Conservation (phyloP, 2,888 invertebrate genomes). For the Hyposoter didymator region DNA sequence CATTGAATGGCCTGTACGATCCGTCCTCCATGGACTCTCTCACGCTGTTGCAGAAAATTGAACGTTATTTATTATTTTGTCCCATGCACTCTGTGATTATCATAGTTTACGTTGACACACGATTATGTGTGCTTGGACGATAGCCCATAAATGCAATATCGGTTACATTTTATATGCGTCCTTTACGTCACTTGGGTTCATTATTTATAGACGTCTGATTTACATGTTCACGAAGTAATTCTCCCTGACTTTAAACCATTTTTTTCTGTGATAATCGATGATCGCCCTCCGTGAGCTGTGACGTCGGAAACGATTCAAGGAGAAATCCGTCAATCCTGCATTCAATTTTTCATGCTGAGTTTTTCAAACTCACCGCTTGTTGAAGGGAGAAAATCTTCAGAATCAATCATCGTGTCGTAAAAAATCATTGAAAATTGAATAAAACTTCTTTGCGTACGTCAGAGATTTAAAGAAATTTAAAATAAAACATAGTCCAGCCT, state of each 20-base stretch:
- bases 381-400: background rate
- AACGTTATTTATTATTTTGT: slow-evolving; percentile 65
- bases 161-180: slow-evolving; percentile 53
- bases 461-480: no score
- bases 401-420: background rate
- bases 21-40: slow-evolving; percentile 60
- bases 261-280: background rate
- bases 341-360: background rate
- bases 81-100: slow-evolving; percentile 39
- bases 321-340: background rate
- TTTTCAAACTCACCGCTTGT: background rate
- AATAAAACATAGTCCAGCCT: no score
- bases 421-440: background rate
- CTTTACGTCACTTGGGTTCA: slow-evolving; percentile 19
- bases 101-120: slow-evolving; percentile 12
- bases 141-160: slow-evolving; percentile 50
- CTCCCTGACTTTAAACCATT: background rate
- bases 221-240: background rate
- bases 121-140: slow-evolving; percentile 23
- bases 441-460: no score
- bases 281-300: background rate
- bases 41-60: slow-evolving; percentile 63
- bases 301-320: background rate
- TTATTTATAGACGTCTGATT: slow-evolving; percentile 21
- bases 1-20: slow-evolving; percentile 56